Conservation (phyloP, 2,888 invertebrate species). For the Ypsolopha sequella region DNA sequence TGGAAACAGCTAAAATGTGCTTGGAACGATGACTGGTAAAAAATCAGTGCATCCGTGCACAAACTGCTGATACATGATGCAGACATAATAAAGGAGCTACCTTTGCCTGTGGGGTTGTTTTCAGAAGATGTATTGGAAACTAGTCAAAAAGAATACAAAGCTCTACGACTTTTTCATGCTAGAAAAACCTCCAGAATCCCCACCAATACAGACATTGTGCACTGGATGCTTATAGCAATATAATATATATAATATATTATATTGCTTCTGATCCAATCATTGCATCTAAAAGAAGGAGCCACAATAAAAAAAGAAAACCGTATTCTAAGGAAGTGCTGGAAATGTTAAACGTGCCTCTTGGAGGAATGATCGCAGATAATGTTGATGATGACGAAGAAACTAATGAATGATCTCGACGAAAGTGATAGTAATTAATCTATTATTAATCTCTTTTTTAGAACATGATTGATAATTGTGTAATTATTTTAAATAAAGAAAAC, state of each 20-base stretch:
- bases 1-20: slow-evolving; percentile 6
- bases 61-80: slow-evolving; percentile 10
- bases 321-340: not conserved
- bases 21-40: slow-evolving; percentile 7
- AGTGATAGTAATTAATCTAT: too few relatives aligned
- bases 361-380: too few relatives aligned
- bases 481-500: too few relatives aligned
- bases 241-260: too few relatives aligned
- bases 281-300: not conserved
- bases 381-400: too few relatives aligned
- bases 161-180: slow-evolving; percentile 8
- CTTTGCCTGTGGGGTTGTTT: slow-evolving; percentile 9
- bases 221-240: slow-evolving; percentile 10
- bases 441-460: too few relatives aligned
- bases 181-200: slow-evolving; percentile 11
- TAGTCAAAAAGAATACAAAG: slow-evolving; percentile 6
- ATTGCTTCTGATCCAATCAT: slow-evolving; percentile 11
- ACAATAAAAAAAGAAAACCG: not conserved
- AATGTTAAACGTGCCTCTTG: not conserved
- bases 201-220: slow-evolving; percentile 11
- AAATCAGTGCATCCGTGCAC: slow-evolving; percentile 9
- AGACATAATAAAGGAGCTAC: slow-evolving; percentile 9
- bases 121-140: slow-evolving; percentile 11
- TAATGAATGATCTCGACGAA: too few relatives aligned
- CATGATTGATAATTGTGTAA: too few relatives aligned